phyloP scores from a whole-genome alignment of 2,113 vertebrate species.

The Zingel zingel region DNA sequence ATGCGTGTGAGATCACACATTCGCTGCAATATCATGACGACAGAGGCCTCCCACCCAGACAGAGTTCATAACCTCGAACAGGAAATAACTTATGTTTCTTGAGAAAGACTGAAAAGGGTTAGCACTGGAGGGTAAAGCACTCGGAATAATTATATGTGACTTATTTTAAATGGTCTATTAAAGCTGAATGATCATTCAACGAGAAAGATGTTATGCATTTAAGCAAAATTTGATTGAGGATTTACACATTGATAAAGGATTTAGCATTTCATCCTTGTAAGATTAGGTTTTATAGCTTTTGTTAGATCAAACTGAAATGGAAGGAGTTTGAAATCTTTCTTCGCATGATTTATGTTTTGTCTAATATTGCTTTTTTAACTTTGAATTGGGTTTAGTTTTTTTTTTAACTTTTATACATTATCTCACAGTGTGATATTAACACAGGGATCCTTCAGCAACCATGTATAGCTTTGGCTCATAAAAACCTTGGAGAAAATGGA shows the following conservation, averaged over 20 bases:
- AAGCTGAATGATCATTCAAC: constrained; percentile 40
- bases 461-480: not conserved
- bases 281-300: constrained; percentile 50
- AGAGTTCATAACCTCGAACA: constrained; percentile 37
- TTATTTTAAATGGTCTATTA: constrained; percentile 55
- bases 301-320: constrained; percentile 29
- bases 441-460: not conserved
- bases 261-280: constrained; percentile 50
- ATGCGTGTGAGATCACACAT: constrained; percentile 17
- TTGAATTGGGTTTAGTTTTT: constrained; percentile 15
- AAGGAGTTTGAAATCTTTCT: constrained; percentile 27
- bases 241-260: constrained; percentile 48
- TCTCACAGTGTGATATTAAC: constrained; percentile 17
- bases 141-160: constrained; percentile 39
- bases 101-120: constrained; percentile 23
- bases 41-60: constrained; percentile 17
- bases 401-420: constrained; percentile 7
- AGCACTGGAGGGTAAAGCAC: constrained; percentile 17
- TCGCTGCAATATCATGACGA: constrained; percentile 53
- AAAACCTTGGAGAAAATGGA: not conserved
- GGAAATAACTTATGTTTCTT: constrained; percentile 22
- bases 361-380: constrained; percentile 28
- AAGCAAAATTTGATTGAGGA: too few species aligned
- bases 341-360: constrained; percentile 1
- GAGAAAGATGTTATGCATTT: constrained; percentile 49